Conservation (phyloP, 2,888 invertebrate species). For the Notodonta dromedarius region DNA sequence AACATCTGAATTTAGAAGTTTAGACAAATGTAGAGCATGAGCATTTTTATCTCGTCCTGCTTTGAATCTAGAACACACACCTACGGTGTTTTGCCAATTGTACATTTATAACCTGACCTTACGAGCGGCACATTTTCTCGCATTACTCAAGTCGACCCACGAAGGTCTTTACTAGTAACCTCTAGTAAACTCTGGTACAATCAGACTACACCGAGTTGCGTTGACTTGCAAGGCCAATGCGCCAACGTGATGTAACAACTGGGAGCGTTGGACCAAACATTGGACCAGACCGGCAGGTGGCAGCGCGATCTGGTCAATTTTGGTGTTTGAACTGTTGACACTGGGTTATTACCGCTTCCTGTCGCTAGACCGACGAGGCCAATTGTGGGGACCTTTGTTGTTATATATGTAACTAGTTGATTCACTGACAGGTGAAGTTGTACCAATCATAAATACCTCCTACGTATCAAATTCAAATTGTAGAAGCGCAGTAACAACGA, state of each 20-base stretch:
- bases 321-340: constrained; percentile 60
- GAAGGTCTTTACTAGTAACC: constrained; percentile 43
- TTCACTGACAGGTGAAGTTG: constrained; percentile 2
- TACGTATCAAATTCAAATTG: no score
- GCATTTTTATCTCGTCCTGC: not conserved
- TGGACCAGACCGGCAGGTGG: constrained; percentile 40
- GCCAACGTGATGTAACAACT: constrained; percentile 23
- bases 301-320: constrained; percentile 48
- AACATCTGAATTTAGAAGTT: no score
- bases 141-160: constrained; percentile 31
- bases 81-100: constrained; percentile 11
- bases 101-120: constrained; percentile 29
- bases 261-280: constrained; percentile 34
- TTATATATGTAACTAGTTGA: constrained; percentile 47
- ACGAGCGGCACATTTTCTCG: constrained; percentile 12
- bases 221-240: constrained; percentile 22
- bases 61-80: not conserved
- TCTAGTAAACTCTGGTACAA: constrained; percentile 44
- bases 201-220: constrained; percentile 29
- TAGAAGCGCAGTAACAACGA: no score
- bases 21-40: not conserved
- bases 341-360: constrained; percentile 58
- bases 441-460: no score
- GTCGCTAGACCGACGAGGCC: constrained; percentile 43
- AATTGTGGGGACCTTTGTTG: constrained; percentile 40